phyloP scores from a whole-genome alignment of 1,140 invertebrate genomes.

The Druon quercuslanigerum region DNA sequence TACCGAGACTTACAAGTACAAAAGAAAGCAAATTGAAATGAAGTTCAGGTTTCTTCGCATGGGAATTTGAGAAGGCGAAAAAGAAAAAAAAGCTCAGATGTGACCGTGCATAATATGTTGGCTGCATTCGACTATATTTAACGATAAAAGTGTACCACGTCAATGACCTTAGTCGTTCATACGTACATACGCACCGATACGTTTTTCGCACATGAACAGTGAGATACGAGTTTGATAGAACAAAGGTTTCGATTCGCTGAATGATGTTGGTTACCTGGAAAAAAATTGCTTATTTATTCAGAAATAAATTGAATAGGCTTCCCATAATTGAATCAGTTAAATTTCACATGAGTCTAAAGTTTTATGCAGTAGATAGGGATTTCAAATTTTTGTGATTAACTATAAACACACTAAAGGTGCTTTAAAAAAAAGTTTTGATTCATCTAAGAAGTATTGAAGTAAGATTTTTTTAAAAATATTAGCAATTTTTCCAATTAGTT shows the following conservation, averaged over 20 bases:
- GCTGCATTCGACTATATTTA: constrained; percentile 65
- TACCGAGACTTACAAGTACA: constrained; percentile 48
- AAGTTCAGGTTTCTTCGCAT: constrained; percentile 48
- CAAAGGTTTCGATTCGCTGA: constrained; percentile 46
- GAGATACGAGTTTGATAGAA: constrained; percentile 54
- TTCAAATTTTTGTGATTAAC: too few species aligned
- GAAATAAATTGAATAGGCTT: background rate
- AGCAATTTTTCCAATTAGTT: too few species aligned
- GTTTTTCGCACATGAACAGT: constrained; percentile 57
- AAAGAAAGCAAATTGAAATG: constrained; percentile 53
- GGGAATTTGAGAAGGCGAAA: constrained; percentile 53
- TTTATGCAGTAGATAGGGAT: too few species aligned
- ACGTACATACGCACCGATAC: constrained; percentile 55
- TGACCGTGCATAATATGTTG: constrained; percentile 56
- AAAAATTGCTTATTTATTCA: constrained; percentile 5
- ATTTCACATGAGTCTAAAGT: too few species aligned
- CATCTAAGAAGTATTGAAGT: too few species aligned
- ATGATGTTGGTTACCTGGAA: constrained; percentile 23
- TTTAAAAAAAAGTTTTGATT: too few species aligned
- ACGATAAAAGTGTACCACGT: constrained; percentile 74
- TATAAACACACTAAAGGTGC: too few species aligned
- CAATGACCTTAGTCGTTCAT: constrained; percentile 71
- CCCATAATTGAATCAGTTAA: too few species aligned
- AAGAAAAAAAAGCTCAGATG: constrained; percentile 57
- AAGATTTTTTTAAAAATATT: too few species aligned